These are phyloP conservation scores for Leiothrix lutea DNA, from an alignment of 2,113 vertebrate species.

Conservation along the genomic window DNA sequence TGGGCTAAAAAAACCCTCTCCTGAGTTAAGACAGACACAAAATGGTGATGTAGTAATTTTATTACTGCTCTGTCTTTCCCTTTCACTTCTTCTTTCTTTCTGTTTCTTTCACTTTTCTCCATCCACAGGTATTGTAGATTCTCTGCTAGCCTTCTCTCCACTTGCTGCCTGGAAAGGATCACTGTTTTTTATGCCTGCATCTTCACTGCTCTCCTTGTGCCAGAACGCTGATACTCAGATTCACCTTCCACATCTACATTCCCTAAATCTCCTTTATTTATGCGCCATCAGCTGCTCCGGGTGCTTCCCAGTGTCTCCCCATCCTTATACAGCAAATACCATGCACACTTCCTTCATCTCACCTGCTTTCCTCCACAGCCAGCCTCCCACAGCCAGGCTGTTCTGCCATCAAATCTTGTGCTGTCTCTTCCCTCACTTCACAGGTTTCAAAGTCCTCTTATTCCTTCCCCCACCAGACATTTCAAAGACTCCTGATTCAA, in stretches of 20 bases:
- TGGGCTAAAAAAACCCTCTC: background rate
- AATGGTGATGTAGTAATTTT: background rate
- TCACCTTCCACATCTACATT: background rate
- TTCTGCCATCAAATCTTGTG: background rate
- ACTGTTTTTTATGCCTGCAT: background rate
- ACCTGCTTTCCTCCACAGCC: background rate
- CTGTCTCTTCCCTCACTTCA: constrained; percentile 1
- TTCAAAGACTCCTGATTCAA: background rate
- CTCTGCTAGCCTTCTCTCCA: background rate
- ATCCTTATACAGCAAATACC: background rate
- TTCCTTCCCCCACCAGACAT: background rate
- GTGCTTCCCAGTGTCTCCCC: constrained; percentile 25
- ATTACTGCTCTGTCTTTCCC: background rate
- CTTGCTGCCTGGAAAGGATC: background rate
- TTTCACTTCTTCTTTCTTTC: no score
- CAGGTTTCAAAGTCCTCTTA: background rate
- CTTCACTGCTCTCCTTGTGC: background rate
- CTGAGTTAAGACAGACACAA: background rate
- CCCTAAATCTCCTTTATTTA: background rate
- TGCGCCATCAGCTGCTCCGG: background rate
- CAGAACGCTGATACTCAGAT: background rate
- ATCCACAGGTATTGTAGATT: background rate
- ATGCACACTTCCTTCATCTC: background rate
- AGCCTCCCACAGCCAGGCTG: constrained; percentile 57
- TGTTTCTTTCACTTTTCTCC: background rate